A percentile compares a stretch with the other conserved stretches of the same genome.
Conservation (phyloP, 2,113 vertebrate genomes). For the Heterotilapia buettikoferi region DNA sequence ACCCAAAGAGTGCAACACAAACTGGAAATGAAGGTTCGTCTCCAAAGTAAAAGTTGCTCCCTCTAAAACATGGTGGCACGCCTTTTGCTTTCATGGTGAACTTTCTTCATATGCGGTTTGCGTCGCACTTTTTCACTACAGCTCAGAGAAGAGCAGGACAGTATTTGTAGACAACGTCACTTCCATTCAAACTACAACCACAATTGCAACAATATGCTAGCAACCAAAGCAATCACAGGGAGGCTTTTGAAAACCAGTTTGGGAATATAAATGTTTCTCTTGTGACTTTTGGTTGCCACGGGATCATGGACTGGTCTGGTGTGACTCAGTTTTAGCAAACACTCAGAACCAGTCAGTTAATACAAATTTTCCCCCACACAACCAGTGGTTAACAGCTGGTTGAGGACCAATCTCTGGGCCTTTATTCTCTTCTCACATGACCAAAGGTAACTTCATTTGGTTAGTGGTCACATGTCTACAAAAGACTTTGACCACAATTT, state of each 20-base stretch:
- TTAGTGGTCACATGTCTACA: not conserved
- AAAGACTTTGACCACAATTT: not conserved
- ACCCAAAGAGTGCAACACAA: not conserved
- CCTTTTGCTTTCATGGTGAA: not conserved
- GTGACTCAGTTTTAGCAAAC: not conserved
- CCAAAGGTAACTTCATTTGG: not conserved
- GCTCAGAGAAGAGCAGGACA: not conserved
- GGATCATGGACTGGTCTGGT: not conserved
- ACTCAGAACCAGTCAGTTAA: not conserved
- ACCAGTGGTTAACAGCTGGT: fast-evolving
- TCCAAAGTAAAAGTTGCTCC: not conserved
- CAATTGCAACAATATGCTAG: not conserved
- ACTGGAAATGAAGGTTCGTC: not conserved
- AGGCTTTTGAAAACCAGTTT: not conserved
- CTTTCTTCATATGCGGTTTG: fast-evolving
- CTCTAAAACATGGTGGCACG: not conserved
- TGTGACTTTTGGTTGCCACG: fast-evolving
- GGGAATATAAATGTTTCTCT: not conserved
- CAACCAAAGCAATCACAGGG: not conserved
- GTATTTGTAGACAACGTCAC: not conserved
- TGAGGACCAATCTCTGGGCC: not conserved
- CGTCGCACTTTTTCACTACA: not conserved
- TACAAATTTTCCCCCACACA: fast-evolving
- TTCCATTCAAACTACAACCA: not conserved
- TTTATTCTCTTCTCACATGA: not conserved